Base-by-base conservation (phyloP, 2,797 vertebrate species). In the Podarcis siculus region DNA sequence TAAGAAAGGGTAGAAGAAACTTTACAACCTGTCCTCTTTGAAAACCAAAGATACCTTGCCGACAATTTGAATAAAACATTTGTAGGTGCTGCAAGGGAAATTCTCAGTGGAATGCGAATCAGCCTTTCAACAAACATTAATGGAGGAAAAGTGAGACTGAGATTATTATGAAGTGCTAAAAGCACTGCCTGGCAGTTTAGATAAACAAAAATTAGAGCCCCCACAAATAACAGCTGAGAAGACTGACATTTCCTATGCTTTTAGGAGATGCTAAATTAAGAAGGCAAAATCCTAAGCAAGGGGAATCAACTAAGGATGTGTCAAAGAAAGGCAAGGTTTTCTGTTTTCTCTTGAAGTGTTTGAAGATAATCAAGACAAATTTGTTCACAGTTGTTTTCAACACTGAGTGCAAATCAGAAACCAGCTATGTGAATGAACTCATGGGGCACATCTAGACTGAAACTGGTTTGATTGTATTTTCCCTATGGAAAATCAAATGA, bases 161-260 rank as follows among this genome's bases (percentile, higher is more conserved):
- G 90, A 86, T 91, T 86, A 90, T 71, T 90, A 90, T 39, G 13
- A 89, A 75, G 64, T 86, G 61, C 85, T 93, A 87, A 95, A 95
- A 93, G 77, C 84, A 91, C 32, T 83, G n/a, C 23, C 67, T 94
- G 83, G 32, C 83, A 82, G 72, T 89, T 92, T 92, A 89, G 49
- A 88, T 91, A 93, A 95, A 94, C 9, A 94, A 87, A 87, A 95
- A 86, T 91, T 86, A 89, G 87, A 89, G 81, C 13, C 79, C 61
- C 75, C 83, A 83, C 75, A 92, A 91, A 94, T 86, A 87, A 89
- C 49, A 90, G 88, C 37, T 27, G 85, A 86, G 35, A 79, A 15
- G 66, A 30, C 1, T 87, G 84, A 39, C 90, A 37, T 90, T 94
- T 93, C 82, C 88, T 90, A 75, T 67, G 37, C 73, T 94, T 93